Conservation (phyloP, 92 coral and sea anemone species). For the Heliopora coerulea region DNA sequence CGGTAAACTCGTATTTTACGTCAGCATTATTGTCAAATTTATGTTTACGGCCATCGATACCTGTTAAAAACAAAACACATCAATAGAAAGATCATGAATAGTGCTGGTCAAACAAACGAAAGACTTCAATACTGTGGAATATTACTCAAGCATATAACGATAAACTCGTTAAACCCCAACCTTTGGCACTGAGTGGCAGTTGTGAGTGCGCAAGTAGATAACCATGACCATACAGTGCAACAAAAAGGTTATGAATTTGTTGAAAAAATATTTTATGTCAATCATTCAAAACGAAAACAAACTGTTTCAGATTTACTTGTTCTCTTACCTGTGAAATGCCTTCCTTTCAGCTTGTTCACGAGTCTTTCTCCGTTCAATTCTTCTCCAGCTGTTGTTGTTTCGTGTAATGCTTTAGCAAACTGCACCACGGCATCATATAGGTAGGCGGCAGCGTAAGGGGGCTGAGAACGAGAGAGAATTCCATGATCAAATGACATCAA, state of each 20-base stretch:
- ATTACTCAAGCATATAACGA: no score
- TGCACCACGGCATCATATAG: constrained; percentile 27
- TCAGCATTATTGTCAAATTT: constrained; percentile 33
- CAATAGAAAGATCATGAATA: neutral
- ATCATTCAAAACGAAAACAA: neutral
- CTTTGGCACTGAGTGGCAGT: neutral
- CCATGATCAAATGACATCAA: no score
- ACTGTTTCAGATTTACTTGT: no score
- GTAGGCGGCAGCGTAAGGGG: constrained; percentile 14
- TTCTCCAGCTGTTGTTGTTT: neutral
- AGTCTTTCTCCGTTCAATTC: constrained; percentile 5
- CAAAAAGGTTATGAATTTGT: no score
- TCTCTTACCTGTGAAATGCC: constrained; percentile 14
- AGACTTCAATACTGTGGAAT: no score
- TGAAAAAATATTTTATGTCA: no score
- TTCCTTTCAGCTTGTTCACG: constrained; percentile 5
- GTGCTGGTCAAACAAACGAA: neutral
- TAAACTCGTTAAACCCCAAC: no score
- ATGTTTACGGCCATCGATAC: constrained; percentile 26
- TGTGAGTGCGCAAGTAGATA: no score
- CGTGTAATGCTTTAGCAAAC: constrained; percentile 19
- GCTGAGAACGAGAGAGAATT: neutral
- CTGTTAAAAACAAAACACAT: neutral
- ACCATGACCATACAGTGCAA: no score
- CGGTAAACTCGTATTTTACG: constrained; percentile 19